Base-by-base conservation (phyloP, 23 tunicate species). In the Pegea sp. region DNA sequence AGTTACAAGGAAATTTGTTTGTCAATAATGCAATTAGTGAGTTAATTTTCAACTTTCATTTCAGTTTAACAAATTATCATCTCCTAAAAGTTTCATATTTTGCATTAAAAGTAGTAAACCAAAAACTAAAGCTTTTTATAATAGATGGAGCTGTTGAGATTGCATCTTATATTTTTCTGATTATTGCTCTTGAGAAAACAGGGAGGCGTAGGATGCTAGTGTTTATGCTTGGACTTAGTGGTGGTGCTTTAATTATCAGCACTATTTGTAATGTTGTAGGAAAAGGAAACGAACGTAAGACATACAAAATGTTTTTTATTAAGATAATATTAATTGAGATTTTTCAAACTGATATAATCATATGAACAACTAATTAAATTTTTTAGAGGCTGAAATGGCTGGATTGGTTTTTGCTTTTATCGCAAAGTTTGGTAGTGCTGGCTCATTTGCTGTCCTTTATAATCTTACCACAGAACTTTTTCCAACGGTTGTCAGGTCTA, bases 401-500 rank as follows among this genome's bases (percentile, higher is more conserved):
- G 46, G 46, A 38, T 38, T 38, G 46, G 16, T 38, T 16, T 38
- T 38, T 16, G 16, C 11, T 16, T 38, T 38, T 16, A 38, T 38
- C 11, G 46, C 46, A 16, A 38, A 38, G 46, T 38, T 38, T 16
- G 46, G 46, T 8, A 16, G 13, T 8, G 46, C 46, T 11, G 46
- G 13, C 46, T 38, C 46, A 8, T 38, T 38, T 38, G 46, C 46
- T 8, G 46, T 38, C 16, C 11, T 38, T 38, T 38, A 38, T 16
- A 38, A 38, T 16, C 46, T 38, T 11, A 38, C 46, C 11, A 38
- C 13, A 11, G 46, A 38, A 16, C 46, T 38, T 11, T 38, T 38
- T 38, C 46, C 46, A 11, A 38, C 46, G 11, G 46, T 38, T 38
- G 46, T 38, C 46, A 38, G 46, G 46, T 38, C 11, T 38, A 38